These are phyloP conservation scores for Laothoe populi DNA, from an alignment of 2,888 invertebrate genomes.

Conservation along the genomic window DNA sequence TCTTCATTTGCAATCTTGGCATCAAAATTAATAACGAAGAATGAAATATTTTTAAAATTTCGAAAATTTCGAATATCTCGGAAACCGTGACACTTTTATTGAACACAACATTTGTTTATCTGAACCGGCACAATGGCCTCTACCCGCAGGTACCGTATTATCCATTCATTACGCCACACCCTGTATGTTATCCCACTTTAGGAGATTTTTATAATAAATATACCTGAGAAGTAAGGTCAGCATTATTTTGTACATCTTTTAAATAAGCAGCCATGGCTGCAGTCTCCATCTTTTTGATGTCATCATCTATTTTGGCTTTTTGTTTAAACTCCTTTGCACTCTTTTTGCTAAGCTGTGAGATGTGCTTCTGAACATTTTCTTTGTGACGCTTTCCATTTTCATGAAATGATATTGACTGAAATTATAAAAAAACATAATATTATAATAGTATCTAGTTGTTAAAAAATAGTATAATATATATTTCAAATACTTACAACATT, in stretches of 20 bases:
- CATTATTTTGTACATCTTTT: slow-evolving; percentile 91
- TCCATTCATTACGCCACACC: too few relatives aligned
- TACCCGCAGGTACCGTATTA: too few relatives aligned
- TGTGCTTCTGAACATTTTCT: slow-evolving; percentile 94
- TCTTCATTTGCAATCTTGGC: too few relatives aligned
- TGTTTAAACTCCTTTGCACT: slow-evolving; percentile 92
- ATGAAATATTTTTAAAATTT: too few relatives aligned
- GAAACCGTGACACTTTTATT: too few relatives aligned
- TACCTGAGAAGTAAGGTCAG: slow-evolving; percentile 86
- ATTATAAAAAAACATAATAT: slow-evolving; percentile 35
- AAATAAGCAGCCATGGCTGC: slow-evolving; percentile 95
- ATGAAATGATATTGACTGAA: slow-evolving; percentile 96
- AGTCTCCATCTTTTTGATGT: slow-evolving; percentile 95
- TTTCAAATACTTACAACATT: slow-evolving; percentile 88
- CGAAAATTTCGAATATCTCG: too few relatives aligned
- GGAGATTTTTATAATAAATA: slow-evolving; percentile 34
- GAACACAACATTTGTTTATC: too few relatives aligned
- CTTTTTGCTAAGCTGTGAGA: slow-evolving; percentile 93
- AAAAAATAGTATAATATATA: neutral
- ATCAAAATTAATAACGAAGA: too few relatives aligned
- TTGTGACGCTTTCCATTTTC: slow-evolving; percentile 97
- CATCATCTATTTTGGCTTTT: slow-evolving; percentile 90
- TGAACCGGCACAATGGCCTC: too few relatives aligned
- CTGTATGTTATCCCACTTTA: too few relatives aligned
- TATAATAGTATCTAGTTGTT: neutral